phyloP scores from a whole-genome alignment of 1,140 invertebrate genomes.

The Microplitis mediator region DNA sequence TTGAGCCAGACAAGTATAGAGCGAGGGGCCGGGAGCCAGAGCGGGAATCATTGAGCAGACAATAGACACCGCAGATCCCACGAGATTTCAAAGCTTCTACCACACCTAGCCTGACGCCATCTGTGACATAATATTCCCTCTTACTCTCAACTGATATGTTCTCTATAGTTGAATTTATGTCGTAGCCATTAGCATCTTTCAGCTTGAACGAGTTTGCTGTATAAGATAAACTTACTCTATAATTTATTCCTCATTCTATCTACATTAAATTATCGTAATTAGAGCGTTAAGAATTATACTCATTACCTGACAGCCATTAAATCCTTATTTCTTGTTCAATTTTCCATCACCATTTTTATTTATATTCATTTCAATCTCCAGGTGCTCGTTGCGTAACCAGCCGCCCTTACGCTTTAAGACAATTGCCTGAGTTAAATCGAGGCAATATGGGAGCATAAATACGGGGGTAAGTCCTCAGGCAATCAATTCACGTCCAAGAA shows the following conservation, averaged over 20 bases:
- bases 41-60: constrained; percentile 20
- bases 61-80: constrained; percentile 32
- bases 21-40: too few species aligned
- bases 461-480: not conserved
- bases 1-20: not conserved
- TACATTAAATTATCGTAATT: not conserved
- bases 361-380: too few species aligned
- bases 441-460: too few species aligned
- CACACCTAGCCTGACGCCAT: not conserved
- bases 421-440: not conserved
- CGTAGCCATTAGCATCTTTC: constrained; percentile 21
- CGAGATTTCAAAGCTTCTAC: not conserved
- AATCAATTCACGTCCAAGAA: not conserved
- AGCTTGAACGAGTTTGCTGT: not conserved
- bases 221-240: not conserved
- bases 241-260: not conserved
- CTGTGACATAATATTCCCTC: constrained; percentile 13
- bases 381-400: too few species aligned
- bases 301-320: too few species aligned
- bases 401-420: too few species aligned
- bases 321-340: too few species aligned
- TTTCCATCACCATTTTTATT: too few species aligned
- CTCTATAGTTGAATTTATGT: constrained; percentile 1
- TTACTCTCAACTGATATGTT: not conserved
- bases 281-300: not conserved